These are phyloP conservation scores for Chironomus riparius DNA, from an alignment of 2,888 invertebrate genomes.

Conservation along the genomic window DNA sequence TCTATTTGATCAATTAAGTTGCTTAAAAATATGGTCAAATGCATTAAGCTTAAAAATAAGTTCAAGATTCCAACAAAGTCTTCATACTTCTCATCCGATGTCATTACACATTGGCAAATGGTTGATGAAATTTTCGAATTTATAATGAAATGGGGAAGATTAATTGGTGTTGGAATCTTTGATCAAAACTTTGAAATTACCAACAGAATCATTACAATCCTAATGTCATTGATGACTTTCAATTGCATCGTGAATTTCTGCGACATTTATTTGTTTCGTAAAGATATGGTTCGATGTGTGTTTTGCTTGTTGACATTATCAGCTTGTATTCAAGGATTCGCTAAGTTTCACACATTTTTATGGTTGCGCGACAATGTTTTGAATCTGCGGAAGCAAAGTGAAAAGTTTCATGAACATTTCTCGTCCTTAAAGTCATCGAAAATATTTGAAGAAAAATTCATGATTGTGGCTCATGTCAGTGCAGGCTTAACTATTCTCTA, in stretches of 20 bases:
- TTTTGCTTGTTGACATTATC: neutral
- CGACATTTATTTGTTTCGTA: neutral
- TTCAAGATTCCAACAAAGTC: neutral
- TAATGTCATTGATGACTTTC: neutral
- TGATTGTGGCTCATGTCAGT: neutral
- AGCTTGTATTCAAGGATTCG: neutral
- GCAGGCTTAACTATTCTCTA: too few species aligned
- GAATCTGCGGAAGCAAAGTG: neutral
- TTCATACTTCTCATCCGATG: neutral
- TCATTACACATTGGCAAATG: neutral
- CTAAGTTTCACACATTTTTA: neutral
- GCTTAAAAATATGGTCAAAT: too few species aligned
- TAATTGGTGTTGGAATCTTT: neutral
- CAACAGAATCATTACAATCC: neutral
- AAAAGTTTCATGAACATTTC: neutral
- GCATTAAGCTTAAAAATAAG: neutral
- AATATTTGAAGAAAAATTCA: neutral
- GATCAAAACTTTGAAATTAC: neutral
- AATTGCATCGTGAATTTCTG: neutral
- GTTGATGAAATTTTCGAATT: neutral
- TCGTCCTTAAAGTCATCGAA: neutral
- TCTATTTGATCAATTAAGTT: too few species aligned
- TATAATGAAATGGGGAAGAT: neutral
- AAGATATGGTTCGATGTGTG: neutral
- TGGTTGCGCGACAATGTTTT: neutral